These are phyloP conservation scores for Myotis myotis DNA, from an alignment of 2,797 vertebrate genomes.

Conservation along the genomic window DNA sequence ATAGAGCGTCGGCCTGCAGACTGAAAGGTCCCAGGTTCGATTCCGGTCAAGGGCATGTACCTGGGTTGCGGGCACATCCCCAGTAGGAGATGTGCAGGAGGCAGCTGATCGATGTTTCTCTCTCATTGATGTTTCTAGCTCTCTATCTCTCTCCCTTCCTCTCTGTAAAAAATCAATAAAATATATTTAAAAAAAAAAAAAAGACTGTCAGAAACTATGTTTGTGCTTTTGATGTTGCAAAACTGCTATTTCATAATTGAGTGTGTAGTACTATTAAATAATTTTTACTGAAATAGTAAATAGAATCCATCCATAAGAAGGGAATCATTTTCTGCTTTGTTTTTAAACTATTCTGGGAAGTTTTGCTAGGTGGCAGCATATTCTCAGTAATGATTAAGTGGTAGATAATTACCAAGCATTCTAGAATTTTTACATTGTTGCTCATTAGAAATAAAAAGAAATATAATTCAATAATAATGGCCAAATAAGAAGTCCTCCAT, in stretches of 20 bases:
- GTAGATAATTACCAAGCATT: neutral
- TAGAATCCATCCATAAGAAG: neutral
- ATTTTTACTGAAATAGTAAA: constrained; percentile 1
- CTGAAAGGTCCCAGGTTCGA: no score
- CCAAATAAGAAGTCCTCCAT: neutral
- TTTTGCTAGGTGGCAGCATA: constrained; percentile 83
- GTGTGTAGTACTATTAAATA: neutral
- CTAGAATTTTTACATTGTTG: neutral
- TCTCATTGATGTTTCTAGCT: no score
- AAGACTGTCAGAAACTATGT: neutral
- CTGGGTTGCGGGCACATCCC: no score
- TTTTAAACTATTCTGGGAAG: constrained; percentile 55
- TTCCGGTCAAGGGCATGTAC: no score
- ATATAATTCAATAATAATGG: neutral
- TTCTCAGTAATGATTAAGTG: constrained; percentile 54
- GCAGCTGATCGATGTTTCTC: no score
- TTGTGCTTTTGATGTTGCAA: neutral
- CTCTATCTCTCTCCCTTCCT: no score
- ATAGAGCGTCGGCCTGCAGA: no score
- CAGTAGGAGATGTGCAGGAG: no score
- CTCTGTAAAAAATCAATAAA: no score
- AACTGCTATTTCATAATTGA: neutral
- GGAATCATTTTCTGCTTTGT: neutral
- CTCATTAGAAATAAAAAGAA: constrained; percentile 20
- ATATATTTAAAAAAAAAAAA: no score